phyloP scores from a whole-genome alignment of 2,888 invertebrate species.

The Palloptera scutellata region DNA sequence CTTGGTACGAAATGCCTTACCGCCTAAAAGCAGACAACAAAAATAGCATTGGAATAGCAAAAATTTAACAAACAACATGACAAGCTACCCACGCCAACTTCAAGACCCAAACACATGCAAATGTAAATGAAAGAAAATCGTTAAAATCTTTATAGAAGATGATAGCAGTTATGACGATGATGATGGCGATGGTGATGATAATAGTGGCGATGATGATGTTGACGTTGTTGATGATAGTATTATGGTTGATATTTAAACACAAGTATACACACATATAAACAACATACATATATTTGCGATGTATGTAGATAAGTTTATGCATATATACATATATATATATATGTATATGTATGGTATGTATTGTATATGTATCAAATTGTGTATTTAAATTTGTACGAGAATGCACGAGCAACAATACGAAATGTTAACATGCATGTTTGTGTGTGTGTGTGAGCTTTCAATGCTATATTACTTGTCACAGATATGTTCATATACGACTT shows the following conservation, averaged over 20 bases:
- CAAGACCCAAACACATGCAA: not conserved
- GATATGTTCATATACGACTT: not conserved
- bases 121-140: not conserved
- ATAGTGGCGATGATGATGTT: not conserved
- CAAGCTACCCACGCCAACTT: too few relatives aligned
- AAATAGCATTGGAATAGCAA: not conserved
- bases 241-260: too few relatives aligned
- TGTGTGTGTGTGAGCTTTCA: not conserved
- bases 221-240: not conserved
- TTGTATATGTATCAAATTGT: too few relatives aligned
- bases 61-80: not conserved
- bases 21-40: conserved; percentile 21
- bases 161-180: not conserved
- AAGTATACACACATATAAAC: too few relatives aligned
- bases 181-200: not conserved
- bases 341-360: not conserved
- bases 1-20: not conserved
- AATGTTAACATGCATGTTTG: not conserved
- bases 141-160: not conserved
- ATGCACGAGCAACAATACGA: not conserved
- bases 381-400: too few relatives aligned
- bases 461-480: not conserved
- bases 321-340: not conserved
- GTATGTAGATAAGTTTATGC: not conserved
- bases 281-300: too few relatives aligned